phyloP scores from a whole-genome alignment of 2,113 vertebrate genomes.

The Phalacrocorax aristotelis region DNA sequence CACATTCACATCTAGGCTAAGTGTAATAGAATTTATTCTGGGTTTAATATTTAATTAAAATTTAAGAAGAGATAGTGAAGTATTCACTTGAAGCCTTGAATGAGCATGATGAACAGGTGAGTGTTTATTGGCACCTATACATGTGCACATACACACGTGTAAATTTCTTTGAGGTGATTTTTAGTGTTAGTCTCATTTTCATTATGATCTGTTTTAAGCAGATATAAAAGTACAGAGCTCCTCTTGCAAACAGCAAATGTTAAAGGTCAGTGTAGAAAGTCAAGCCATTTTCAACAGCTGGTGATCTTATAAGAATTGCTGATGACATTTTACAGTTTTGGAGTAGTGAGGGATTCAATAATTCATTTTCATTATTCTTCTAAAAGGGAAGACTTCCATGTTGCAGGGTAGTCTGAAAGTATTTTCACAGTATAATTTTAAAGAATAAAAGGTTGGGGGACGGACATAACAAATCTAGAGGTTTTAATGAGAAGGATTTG shows the following conservation, averaged over 20 bases:
- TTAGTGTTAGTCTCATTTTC: not conserved
- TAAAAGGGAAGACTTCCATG: not conserved
- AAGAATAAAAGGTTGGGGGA: not conserved
- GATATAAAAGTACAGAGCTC: not conserved
- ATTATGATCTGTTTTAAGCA: not conserved
- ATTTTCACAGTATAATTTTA: not conserved
- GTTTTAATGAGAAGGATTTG: not conserved
- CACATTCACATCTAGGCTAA: not conserved
- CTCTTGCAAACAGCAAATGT: not conserved
- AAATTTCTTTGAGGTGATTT: not conserved
- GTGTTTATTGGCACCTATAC: not conserved
- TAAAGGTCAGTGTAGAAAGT: conserved; percentile 53
- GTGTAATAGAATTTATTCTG: not conserved
- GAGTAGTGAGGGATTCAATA: not conserved
- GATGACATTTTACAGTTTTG: conserved; percentile 41
- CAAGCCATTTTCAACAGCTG: conserved; percentile 46
- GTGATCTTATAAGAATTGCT: conserved; percentile 37
- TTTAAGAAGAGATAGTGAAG: not conserved
- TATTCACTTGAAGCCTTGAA: not conserved
- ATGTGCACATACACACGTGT: rapidly evolving
- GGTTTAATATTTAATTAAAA: not conserved
- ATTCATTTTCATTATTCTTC: conserved; percentile 16
- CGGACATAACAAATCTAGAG: not conserved
- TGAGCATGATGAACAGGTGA: not conserved
- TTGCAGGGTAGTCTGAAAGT: not conserved